phyloP scores from a whole-genome alignment of 2,888 invertebrate species.

The Eristalinus sepulchralis region DNA sequence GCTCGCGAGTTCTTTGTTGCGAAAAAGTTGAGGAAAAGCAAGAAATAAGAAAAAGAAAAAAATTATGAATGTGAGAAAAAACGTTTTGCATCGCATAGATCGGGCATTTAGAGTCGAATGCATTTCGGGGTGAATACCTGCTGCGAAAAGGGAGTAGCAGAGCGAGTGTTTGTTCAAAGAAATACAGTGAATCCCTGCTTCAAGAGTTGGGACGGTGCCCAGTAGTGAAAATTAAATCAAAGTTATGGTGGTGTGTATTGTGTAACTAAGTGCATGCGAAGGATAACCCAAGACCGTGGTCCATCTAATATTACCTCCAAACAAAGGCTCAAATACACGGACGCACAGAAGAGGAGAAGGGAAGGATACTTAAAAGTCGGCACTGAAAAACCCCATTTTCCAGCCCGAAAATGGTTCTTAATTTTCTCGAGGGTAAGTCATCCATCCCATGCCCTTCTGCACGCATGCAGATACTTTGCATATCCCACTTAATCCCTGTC shows the following conservation, averaged over 20 bases:
- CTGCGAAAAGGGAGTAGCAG: slow-evolving; percentile 39
- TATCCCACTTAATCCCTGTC: slow-evolving; percentile 34
- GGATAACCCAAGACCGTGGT: slow-evolving; percentile 37
- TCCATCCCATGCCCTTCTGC: not conserved
- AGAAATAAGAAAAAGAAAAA: not conserved
- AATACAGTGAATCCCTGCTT: not conserved
- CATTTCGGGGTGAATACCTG: slow-evolving; percentile 26
- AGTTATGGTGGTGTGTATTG: slow-evolving; percentile 32
- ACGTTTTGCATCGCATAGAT: slow-evolving; percentile 23
- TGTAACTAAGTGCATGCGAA: slow-evolving; percentile 30
- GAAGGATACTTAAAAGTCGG: slow-evolving; percentile 50
- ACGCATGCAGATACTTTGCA: slow-evolving; percentile 14
- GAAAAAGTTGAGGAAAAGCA: not conserved
- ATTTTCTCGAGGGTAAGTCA: slow-evolving; percentile 68
- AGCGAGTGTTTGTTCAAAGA: not conserved
- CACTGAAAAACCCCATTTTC: slow-evolving; percentile 47
- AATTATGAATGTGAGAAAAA: slow-evolving; percentile 55
- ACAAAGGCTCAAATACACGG: not conserved
- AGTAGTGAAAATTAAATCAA: slow-evolving; percentile 4
- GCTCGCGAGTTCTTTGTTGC: slow-evolving; percentile 63
- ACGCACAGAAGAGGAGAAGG: not conserved
- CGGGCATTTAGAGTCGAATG: slow-evolving; percentile 27
- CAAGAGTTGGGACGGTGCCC: slow-evolving; percentile 14
- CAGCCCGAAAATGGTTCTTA: slow-evolving; percentile 64
- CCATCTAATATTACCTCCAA: not conserved